These are phyloP conservation scores for Pyxicephalus adspersus DNA, from an alignment of 2,113 vertebrate genomes.

Conservation along the genomic window DNA sequence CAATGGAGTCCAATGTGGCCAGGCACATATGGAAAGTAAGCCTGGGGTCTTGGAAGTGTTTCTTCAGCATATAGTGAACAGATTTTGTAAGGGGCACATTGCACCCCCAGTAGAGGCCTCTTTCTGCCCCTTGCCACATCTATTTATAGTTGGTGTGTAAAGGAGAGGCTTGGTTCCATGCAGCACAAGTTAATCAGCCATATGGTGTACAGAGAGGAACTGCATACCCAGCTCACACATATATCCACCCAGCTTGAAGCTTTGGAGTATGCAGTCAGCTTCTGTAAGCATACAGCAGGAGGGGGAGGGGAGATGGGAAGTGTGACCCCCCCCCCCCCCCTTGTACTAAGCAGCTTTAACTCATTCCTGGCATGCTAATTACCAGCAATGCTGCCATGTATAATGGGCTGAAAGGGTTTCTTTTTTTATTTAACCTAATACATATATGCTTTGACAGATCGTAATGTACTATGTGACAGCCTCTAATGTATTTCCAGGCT, in stretches of 20 bases:
- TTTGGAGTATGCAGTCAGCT: conserved; percentile 22
- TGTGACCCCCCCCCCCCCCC: not conserved
- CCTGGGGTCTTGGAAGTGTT: not conserved
- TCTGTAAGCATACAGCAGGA: conserved; percentile 18
- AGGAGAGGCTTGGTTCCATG: conserved; percentile 45
- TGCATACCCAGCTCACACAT: conserved; percentile 27
- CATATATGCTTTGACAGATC: too few species aligned
- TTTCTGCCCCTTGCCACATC: conserved; percentile 22
- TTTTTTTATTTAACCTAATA: too few species aligned
- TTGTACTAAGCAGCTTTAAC: conserved; percentile 48
- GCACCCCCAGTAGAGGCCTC: not conserved
- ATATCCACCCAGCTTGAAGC: conserved; percentile 44
- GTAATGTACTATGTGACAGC: too few species aligned
- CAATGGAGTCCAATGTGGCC: too few species aligned
- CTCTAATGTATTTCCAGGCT: too few species aligned
- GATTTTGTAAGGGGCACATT: not conserved
- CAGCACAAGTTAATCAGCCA: conserved; percentile 44
- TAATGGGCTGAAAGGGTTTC: not conserved
- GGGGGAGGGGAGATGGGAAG: conserved; percentile 36
- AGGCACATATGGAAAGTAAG: not conserved
- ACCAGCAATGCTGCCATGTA: not conserved
- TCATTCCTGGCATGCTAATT: conserved; percentile 43
- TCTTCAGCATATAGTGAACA: not conserved
- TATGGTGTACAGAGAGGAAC: conserved; percentile 47
- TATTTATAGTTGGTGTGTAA: conserved; percentile 40